A percentile compares a stretch with the other conserved stretches of the same genome.
Conservation (phyloP, 2,113 vertebrate species). For the Stercorarius parasiticus region DNA sequence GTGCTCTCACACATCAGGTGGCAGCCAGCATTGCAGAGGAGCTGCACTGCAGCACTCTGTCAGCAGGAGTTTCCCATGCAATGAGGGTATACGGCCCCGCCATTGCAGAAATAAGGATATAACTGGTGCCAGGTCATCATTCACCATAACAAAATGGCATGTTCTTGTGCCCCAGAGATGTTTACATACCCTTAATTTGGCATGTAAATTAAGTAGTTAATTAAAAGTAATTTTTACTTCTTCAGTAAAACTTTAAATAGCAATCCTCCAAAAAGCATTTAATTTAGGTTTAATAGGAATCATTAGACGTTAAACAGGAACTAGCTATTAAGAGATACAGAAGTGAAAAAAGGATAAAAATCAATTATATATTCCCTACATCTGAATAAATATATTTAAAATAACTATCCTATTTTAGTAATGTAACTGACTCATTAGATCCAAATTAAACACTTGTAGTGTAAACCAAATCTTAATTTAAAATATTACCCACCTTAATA, state of each 20-base stretch:
- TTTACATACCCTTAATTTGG: background rate
- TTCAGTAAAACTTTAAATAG: background rate
- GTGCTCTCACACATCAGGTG: background rate
- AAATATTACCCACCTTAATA: background rate
- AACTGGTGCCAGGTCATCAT: background rate
- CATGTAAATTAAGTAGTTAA: background rate
- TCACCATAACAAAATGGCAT: background rate
- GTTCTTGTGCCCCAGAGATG: background rate
- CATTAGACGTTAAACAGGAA: background rate
- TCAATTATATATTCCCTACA: background rate
- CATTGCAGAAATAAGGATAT: background rate
- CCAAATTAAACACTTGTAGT: background rate
- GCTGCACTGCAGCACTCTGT: background rate
- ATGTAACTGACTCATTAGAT: background rate
- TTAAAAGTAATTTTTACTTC: slow-evolving; percentile 1
- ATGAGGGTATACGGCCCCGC: background rate
- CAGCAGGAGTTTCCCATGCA: background rate
- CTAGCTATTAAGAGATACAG: background rate
- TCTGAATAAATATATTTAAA: slow-evolving; percentile 16
- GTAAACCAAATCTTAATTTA: background rate
- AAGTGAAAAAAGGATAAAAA: background rate
- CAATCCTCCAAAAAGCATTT: slow-evolving; percentile 3
- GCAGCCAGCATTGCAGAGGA: fast-evolving
- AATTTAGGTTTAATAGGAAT: background rate
- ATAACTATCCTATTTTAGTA: background rate